Base-by-base conservation (phyloP, 2,797 vertebrate species). In the Bucorvus abyssinicus region DNA sequence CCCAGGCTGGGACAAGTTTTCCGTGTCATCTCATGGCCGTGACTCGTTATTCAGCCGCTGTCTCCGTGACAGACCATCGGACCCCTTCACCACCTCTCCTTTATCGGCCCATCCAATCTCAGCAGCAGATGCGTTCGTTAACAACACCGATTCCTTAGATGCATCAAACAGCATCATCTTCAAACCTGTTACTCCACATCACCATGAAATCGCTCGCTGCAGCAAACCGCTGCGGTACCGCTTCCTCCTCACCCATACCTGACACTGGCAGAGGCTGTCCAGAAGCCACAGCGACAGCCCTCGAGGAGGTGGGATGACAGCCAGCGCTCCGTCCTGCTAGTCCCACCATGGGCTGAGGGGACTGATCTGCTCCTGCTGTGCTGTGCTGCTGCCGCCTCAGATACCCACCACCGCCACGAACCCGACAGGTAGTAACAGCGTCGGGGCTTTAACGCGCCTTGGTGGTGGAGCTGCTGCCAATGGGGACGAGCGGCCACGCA, bases 401-500 rank as follows among this genome's bases (percentile, higher is more conserved):
- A n/a, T n/a, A n/a, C n/a, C n/a, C n/a, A n/a, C 2, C 12, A 1
- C 32, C 0, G 56, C 56, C 6, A 11, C 3, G 29, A 20, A 10
- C 0, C 44, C 0, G 6, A 0, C 2, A 22, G 24, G 24, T 3
- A 5, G 9, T 4, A 14, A 19, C 57, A 4, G 12, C 26, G 71
- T 7, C 0, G 1, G 13, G 14, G 89, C 40, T 29, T 5, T 1
- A 4, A 12, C 3, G 1, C 0, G 17, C 23, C 64, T 50, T 24
- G 2, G 74, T 7, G 10, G 77, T 3, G 23, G 10, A 14, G 70
- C 0, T 26, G 2, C 59, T 29, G 47, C 87, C 14, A 17, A 3
- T 1, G 20, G 7, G 30, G 45, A 5, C 0, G 0, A 0, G 81
- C 49, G 49, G 9, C 27, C 2, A 4, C 4, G 3, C 0, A 1